Evolutionary conservation across 2,888 invertebrate genomes (phyloP), one percentile per base, ranked within the genome.

Genomic region (Phyllotreta cruciferae): DNA sequence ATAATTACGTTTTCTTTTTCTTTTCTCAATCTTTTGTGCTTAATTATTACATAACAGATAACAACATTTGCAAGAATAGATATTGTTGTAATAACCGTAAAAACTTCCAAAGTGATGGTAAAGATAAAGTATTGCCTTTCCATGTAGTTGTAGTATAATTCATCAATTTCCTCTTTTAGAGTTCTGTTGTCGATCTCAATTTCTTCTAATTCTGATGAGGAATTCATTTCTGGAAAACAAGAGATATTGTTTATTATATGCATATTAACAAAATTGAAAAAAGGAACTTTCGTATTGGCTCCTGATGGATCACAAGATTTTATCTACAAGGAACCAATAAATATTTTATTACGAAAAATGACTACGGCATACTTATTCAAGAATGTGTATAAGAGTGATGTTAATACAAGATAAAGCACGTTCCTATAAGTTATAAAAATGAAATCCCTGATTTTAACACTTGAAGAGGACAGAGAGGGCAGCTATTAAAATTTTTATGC

Each of bases 31-130:
- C 36, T 13, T 41, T 7, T 58, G 34, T 50, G 44, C 35, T 36
- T 13, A 37, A 42, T 45, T 1, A 44, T 56, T 62, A 41, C 50
- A 52, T 53, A 38, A 47, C 8, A 39, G 38, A 56, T 9, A 53
- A 62, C 39, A 36, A 50, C 7, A 50, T 50, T 36, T 50, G 50
- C 50, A 24, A 11, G 10, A 50, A 50, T 35, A 14, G 35, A 50
- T 10, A 50, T n/a, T 36, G 36, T 34, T 6, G 50, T 6, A 4
- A 50, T 11, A 35, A 50, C 14, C 5, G 50, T 50, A 34, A 36
- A 50, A 9, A 50, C 34, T 50, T 50, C 50, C 14, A 50, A 13
- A 36, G 11, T 36, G 5, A 50, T 11, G 9, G 50, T 35, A 35
- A 10, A 50, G 1, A 36, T 34, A 10, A 50, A 4, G 7, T 50